These are phyloP conservation scores for Calliphora vicina DNA, from an alignment of 1,140 invertebrate genomes.

Conservation along the genomic window DNA sequence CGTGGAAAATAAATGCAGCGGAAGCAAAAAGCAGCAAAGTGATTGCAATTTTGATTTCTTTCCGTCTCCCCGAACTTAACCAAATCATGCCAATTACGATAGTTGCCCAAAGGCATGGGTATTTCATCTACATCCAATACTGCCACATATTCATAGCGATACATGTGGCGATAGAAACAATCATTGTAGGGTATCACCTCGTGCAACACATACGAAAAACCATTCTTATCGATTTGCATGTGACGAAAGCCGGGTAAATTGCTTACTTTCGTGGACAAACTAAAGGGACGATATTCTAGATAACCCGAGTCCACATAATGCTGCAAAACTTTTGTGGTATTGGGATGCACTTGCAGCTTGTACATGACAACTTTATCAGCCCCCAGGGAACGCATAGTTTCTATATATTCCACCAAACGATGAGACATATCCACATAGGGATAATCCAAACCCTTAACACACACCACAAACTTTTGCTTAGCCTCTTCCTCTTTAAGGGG, in stretches of 20 bases:
- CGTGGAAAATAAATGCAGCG: slow-evolving; percentile 48
- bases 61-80: slow-evolving; percentile 32
- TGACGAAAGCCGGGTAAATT: slow-evolving; percentile 70
- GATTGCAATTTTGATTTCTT: slow-evolving; percentile 35
- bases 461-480: slow-evolving; percentile 84
- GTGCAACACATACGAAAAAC: slow-evolving; percentile 66
- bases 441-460: slow-evolving; percentile 92
- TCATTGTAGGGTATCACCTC: slow-evolving; percentile 87
- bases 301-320: slow-evolving; percentile 50
- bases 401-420: slow-evolving; percentile 91
- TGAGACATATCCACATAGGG: slow-evolving; percentile 87
- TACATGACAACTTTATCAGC: slow-evolving; percentile 93
- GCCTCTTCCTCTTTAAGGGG: slow-evolving; percentile 40
- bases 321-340: slow-evolving; percentile 83
- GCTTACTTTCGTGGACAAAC: slow-evolving; percentile 79
- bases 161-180: slow-evolving; percentile 80
- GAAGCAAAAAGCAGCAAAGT: slow-evolving; percentile 44
- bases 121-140: slow-evolving; percentile 81
- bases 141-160: slow-evolving; percentile 79
- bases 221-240: slow-evolving; percentile 52
- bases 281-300: slow-evolving; percentile 75
- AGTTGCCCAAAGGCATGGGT: slow-evolving; percentile 67
- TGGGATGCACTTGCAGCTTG: slow-evolving; percentile 86
- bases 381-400: slow-evolving; percentile 84
- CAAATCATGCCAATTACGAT: slow-evolving; percentile 65